These are phyloP conservation scores for Folsomia manolachei DNA, from an alignment of 2,888 invertebrate species.

Conservation along the genomic window DNA sequence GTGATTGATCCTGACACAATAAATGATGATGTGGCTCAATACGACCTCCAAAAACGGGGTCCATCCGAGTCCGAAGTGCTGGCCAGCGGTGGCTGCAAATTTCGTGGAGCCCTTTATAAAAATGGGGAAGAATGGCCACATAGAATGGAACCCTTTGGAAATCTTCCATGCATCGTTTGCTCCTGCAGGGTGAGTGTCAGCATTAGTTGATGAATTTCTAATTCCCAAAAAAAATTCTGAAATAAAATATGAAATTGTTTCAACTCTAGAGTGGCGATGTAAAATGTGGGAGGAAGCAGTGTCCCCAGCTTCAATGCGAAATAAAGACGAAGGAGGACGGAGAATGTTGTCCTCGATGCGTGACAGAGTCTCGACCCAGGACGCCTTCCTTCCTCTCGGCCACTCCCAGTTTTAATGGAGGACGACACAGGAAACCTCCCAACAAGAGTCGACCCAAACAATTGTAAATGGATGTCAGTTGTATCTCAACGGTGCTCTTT, in stretches of 20 bases:
- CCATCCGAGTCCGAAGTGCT: slow-evolving; percentile 67
- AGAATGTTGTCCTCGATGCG: slow-evolving; percentile 54
- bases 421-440: slow-evolving; percentile 40
- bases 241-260: background rate
- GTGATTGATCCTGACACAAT: slow-evolving; percentile 39
- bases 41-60: slow-evolving; percentile 25
- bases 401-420: slow-evolving; percentile 29
- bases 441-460: slow-evolving; percentile 44
- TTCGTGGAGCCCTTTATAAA: slow-evolving; percentile 64
- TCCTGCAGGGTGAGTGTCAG: slow-evolving; percentile 74
- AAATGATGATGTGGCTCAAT: slow-evolving; percentile 41
- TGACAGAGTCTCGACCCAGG: slow-evolving; percentile 28
- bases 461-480: background rate
- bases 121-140: slow-evolving; percentile 86
- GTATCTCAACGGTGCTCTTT: too few species aligned
- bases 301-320: slow-evolving; percentile 67
- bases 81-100: slow-evolving; percentile 72
- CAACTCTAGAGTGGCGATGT: slow-evolving; percentile 70
- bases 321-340: slow-evolving; percentile 56
- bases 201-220: background rate
- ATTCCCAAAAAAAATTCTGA: slow-evolving; percentile 6
- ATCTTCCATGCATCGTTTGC: slow-evolving; percentile 84
- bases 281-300: slow-evolving; percentile 76
- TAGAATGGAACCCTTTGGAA: slow-evolving; percentile 78
- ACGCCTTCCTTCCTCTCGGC: slow-evolving; percentile 32